Conservation (phyloP, 2,797 vertebrate species). For the Lutjanus argentimaculatus region DNA sequence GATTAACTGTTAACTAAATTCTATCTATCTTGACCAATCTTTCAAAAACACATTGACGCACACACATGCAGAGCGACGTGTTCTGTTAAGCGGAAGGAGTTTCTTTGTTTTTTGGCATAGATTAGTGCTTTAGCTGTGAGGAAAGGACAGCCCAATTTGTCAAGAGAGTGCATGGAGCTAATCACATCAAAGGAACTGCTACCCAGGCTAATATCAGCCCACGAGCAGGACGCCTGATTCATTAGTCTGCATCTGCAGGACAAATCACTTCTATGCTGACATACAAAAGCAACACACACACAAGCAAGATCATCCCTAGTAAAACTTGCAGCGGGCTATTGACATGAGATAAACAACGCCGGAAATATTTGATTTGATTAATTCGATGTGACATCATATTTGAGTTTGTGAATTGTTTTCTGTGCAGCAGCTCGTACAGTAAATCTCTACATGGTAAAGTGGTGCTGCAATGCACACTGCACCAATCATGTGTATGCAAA, state of each 20-base stretch:
- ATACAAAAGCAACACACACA: slow-evolving; percentile 56
- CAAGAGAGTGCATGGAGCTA: slow-evolving; percentile 80
- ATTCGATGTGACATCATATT: slow-evolving; percentile 47
- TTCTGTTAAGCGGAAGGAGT: slow-evolving; percentile 58
- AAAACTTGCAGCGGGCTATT: slow-evolving; percentile 16
- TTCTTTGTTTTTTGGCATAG: slow-evolving; percentile 79
- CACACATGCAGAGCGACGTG: slow-evolving; percentile 15
- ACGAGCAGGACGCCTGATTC: slow-evolving; percentile 81
- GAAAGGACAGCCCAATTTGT: slow-evolving; percentile 84
- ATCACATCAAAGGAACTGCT: slow-evolving; percentile 84
- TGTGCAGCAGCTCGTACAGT: slow-evolving; percentile 9
- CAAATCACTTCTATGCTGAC: slow-evolving; percentile 78
- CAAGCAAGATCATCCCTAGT: slow-evolving; percentile 41
- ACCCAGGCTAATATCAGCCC: slow-evolving; percentile 80
- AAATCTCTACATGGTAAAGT: slow-evolving; percentile 49
- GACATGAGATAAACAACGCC: slow-evolving; percentile 49
- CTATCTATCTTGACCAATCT: background rate
- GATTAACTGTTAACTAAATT: slow-evolving; percentile 2
- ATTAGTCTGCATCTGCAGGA: slow-evolving; percentile 82
- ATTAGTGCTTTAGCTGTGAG: slow-evolving; percentile 79
- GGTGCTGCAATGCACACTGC: slow-evolving; percentile 50
- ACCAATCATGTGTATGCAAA: slow-evolving; percentile 67
- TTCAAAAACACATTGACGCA: slow-evolving; percentile 4
- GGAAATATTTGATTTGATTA: slow-evolving; percentile 50
- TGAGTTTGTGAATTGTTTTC: slow-evolving; percentile 40